Conservation (phyloP, 2,888 invertebrate genomes). For the Drosophila borborema region DNA sequence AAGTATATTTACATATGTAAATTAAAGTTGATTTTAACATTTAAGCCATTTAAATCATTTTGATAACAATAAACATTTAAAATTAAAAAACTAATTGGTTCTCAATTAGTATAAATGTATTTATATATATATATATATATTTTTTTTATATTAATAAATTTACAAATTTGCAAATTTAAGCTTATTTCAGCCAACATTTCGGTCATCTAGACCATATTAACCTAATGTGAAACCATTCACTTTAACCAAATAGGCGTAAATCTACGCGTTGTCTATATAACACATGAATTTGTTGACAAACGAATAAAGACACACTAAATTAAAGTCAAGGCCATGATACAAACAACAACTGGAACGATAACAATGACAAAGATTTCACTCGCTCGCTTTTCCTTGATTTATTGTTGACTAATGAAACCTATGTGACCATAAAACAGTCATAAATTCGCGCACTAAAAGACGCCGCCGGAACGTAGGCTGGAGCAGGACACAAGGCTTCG, state of each 20-base stretch:
- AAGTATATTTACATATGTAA: too few relatives aligned
- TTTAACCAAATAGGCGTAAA: not conserved
- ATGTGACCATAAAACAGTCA: slow-evolving; percentile 55
- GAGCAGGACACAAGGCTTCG: slow-evolving; percentile 25
- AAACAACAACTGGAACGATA: not conserved
- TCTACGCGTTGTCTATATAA: not conserved
- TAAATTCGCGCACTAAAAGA: slow-evolving; percentile 50
- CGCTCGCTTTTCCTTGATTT: slow-evolving; percentile 52
- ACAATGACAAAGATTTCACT: not conserved
- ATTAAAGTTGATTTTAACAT: too few relatives aligned
- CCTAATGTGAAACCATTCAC: not conserved
- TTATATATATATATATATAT: too few relatives aligned
- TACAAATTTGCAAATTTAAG: not conserved
- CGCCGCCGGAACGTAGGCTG: slow-evolving; percentile 5
- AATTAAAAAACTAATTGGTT: too few relatives aligned
- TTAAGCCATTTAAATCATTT: too few relatives aligned
- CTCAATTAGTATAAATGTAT: too few relatives aligned
- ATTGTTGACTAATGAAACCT: slow-evolving; percentile 60
- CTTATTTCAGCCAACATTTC: not conserved
- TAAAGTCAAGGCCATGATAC: slow-evolving; percentile 7
- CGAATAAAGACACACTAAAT: slow-evolving; percentile 28
- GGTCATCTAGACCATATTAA: not conserved
- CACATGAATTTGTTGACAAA: slow-evolving; percentile 26
- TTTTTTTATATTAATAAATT: too few relatives aligned
- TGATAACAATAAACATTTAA: not conserved